Percentiles rank a stretch among this genome's conserved stretches.
These are phyloP conservation scores for Heliconius ethilla DNA, from an alignment of 2,888 invertebrate species.

Conservation along the genomic window DNA sequence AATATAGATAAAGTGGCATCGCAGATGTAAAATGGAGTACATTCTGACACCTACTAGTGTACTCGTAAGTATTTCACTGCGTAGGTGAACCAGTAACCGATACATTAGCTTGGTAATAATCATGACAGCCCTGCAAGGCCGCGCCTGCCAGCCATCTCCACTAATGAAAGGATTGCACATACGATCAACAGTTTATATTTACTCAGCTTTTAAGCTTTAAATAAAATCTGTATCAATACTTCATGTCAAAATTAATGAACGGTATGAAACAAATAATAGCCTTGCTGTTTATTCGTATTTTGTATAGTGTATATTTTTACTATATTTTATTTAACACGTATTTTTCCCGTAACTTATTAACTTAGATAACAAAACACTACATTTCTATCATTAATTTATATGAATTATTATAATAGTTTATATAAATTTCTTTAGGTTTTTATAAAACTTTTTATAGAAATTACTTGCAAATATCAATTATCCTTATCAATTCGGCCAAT, in stretches of 20 bases:
- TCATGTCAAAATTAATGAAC: background rate
- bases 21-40: conserved; percentile 17
- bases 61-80: conserved; percentile 42
- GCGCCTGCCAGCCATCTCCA: conserved; percentile 37
- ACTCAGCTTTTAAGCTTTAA: background rate
- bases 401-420: background rate
- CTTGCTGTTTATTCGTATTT: background rate
- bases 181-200: conserved; percentile 6
- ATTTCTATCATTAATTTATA: background rate
- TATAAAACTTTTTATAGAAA: background rate
- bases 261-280: background rate
- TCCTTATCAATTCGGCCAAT: conserved; percentile 23
- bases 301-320: background rate
- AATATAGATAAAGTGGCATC: conserved; percentile 16
- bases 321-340: background rate
- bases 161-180: conserved; percentile 33
- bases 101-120: conserved; percentile 48
- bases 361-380: background rate
- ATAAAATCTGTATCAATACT: background rate
- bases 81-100: conserved; percentile 70
- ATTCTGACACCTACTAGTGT: conserved; percentile 35
- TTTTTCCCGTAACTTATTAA: background rate
- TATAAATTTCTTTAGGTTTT: background rate
- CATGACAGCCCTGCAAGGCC: conserved; percentile 46
- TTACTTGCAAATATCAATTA: background rate